These are phyloP conservation scores for Eumeta japonica DNA, from an alignment of 1,140 invertebrate genomes.

Conservation along the genomic window DNA sequence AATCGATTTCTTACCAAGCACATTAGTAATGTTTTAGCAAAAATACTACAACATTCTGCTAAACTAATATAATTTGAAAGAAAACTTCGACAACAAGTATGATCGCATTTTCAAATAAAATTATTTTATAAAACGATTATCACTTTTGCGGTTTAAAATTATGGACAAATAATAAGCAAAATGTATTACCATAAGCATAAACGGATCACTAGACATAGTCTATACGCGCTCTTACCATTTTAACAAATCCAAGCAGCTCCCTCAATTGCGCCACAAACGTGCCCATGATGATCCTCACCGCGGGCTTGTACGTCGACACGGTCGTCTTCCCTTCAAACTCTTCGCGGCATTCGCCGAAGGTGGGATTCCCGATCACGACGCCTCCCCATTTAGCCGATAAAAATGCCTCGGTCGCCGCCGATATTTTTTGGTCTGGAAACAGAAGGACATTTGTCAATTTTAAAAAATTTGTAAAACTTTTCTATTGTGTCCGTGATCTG, in stretches of 20 bases:
- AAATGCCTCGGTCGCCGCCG: slow-evolving; percentile 65
- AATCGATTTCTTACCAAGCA: background rate
- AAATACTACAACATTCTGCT: too few species aligned
- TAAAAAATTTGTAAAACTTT: too few species aligned
- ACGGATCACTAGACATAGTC: slow-evolving; percentile 4
- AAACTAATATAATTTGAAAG: slow-evolving; percentile 1
- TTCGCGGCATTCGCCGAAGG: slow-evolving; percentile 53
- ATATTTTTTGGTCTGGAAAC: slow-evolving; percentile 18
- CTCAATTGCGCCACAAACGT: slow-evolving; percentile 78
- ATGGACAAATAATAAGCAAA: background rate
- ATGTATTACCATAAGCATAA: too few species aligned
- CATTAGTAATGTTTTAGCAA: too few species aligned
- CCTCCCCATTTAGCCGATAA: slow-evolving; percentile 91
- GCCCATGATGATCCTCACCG: slow-evolving; percentile 67
- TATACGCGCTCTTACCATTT: slow-evolving; percentile 51
- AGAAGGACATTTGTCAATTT: too few species aligned
- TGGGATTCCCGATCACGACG: slow-evolving; percentile 73
- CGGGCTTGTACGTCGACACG: slow-evolving; percentile 42
- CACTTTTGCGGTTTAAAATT: slow-evolving; percentile 1
- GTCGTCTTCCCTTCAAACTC: slow-evolving; percentile 25
- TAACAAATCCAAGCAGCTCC: slow-evolving; percentile 73
- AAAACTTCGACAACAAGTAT: background rate
- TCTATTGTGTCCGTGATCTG: too few species aligned
- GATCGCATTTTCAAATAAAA: slow-evolving; percentile 1
- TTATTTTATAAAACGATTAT: slow-evolving; percentile 1